Percentiles rank a stretch among this genome's conserved stretches.
These are phyloP conservation scores for Hybos culiciformis DNA, from an alignment of 2,888 invertebrate genomes.

Conservation along the genomic window DNA sequence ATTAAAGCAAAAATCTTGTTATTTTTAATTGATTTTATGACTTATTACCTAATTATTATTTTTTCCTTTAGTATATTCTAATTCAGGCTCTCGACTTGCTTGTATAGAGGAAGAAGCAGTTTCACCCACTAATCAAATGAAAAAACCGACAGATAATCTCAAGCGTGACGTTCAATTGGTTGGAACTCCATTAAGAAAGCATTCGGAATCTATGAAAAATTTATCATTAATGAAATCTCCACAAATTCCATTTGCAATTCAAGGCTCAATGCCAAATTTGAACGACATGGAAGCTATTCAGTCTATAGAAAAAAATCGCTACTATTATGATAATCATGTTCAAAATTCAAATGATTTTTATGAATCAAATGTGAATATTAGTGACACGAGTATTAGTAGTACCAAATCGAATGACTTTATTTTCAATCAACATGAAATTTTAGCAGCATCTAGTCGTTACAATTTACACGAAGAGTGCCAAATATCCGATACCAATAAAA, in stretches of 20 bases:
- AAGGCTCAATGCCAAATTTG: constrained; percentile 36
- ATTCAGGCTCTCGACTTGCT: not conserved
- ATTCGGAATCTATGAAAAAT: constrained; percentile 32
- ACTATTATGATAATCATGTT: constrained; percentile 16
- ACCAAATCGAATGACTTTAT: constrained; percentile 22
- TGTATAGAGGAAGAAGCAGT: not conserved
- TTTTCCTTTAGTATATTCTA: too few relatives aligned
- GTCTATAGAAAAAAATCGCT: constrained; percentile 35
- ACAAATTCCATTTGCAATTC: constrained; percentile 22
- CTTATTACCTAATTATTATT: too few relatives aligned
- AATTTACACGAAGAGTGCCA: constrained; percentile 26
- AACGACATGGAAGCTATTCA: constrained; percentile 30
- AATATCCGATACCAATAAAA: constrained; percentile 1
- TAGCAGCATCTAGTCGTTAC: constrained; percentile 34
- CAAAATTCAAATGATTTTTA: constrained; percentile 15
- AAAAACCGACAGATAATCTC: constrained; percentile 17
- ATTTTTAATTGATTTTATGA: too few relatives aligned
- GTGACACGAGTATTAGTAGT: constrained; percentile 19
- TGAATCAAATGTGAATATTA: constrained; percentile 15
- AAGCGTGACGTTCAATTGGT: constrained; percentile 28
- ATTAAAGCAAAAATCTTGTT: too few relatives aligned
- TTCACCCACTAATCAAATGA: too few relatives aligned
- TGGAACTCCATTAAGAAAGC: constrained; percentile 31
- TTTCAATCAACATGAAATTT: constrained; percentile 33
- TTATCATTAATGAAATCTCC: constrained; percentile 23